Evolutionary conservation across 2,797 vertebrate species (phyloP).

Genomic region (Paratrypauchen microcephalus): DNA sequence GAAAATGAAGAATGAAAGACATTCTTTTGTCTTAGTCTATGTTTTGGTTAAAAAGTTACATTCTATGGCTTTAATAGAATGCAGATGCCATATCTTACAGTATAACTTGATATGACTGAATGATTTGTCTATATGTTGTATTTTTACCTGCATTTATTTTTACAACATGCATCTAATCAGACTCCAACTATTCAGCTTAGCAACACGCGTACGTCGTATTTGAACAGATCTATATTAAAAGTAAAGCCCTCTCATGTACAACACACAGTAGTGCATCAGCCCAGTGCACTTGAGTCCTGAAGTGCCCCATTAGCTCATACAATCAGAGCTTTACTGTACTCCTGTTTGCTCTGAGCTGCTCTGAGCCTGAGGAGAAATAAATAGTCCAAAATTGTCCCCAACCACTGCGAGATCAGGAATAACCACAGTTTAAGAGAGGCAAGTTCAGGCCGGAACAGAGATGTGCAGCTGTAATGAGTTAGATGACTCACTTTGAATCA

Average conservation of each 20-base stretch:
- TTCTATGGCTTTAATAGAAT: too few species aligned
- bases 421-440: conserved; percentile 20
- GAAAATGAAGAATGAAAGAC: too few species aligned
- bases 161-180: too few species aligned
- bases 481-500: conserved; percentile 7
- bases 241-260: not conserved
- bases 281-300: conserved; percentile 25
- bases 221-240: not conserved
- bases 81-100: too few species aligned
- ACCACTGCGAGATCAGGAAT: conserved; percentile 28
- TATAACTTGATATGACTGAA: too few species aligned
- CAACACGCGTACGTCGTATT: not conserved
- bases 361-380: conserved; percentile 41
- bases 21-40: too few species aligned
- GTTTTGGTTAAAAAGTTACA: too few species aligned
- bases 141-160: too few species aligned
- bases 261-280: not conserved
- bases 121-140: too few species aligned
- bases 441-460: conserved; percentile 7
- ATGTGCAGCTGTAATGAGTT: conserved; percentile 13
- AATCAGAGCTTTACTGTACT: conserved; percentile 36
- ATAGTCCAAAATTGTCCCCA: conserved; percentile 39
- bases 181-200: too few species aligned
- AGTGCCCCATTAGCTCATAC: conserved; percentile 44
- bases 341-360: conserved; percentile 31